phyloP scores from a whole-genome alignment of 2,113 vertebrate genomes.

The Trogon melanurus region DNA sequence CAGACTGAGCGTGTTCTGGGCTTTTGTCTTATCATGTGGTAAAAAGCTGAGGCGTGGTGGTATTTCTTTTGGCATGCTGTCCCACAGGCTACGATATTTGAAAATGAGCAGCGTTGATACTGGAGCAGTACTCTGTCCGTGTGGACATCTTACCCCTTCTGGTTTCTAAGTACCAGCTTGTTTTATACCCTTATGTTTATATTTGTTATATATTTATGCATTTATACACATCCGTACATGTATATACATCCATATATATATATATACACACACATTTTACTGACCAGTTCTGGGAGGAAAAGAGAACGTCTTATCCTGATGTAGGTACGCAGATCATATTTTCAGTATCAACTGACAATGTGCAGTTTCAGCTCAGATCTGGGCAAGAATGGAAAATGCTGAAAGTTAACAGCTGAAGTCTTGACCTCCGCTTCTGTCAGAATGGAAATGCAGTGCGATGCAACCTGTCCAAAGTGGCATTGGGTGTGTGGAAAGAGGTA shows the following conservation, averaged over 20 bases:
- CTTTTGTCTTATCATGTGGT: slow-evolving; percentile 24
- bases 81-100: accelerated
- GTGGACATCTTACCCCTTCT: neutral
- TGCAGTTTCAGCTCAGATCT: neutral
- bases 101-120: neutral
- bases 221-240: neutral
- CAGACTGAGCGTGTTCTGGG: neutral
- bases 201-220: neutral
- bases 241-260: neutral
- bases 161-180: neutral
- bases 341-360: neutral
- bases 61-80: neutral
- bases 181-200: too few relatives aligned
- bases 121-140: neutral
- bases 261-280: neutral
- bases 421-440: neutral
- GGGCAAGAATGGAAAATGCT: neutral
- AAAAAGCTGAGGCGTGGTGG: neutral
- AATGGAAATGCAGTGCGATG: neutral
- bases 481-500: neutral
- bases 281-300: neutral
- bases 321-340: neutral
- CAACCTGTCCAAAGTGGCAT: neutral
- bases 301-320: neutral
- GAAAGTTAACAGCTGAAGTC: neutral